phyloP scores from a whole-genome alignment of 64 coral and sea anemone genomes.

The Anthopleura sola region DNA sequence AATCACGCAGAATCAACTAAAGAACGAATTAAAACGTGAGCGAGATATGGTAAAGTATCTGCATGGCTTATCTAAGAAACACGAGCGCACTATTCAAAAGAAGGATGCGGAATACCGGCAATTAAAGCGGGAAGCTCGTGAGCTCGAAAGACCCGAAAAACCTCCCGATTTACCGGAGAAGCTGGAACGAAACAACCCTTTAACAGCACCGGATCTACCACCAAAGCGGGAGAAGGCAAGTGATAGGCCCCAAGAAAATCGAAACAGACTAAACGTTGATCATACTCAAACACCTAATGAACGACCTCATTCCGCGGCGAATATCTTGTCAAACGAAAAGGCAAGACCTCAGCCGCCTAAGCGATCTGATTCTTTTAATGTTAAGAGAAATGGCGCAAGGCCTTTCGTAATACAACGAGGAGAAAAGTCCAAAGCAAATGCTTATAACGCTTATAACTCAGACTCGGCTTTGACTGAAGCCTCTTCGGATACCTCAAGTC shows the following conservation, averaged over 20 bases:
- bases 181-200: not conserved
- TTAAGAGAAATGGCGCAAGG: conserved; percentile 53
- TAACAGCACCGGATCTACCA: not conserved
- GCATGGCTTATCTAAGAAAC: conserved; percentile 82
- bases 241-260: conserved; percentile 7
- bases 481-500: not conserved
- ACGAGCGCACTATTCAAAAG: conserved; percentile 86
- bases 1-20: conserved; percentile 85
- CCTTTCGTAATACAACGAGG: conserved; percentile 16
- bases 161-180: conserved; percentile 6
- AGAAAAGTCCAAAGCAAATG: not conserved
- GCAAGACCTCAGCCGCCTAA: conserved; percentile 75
- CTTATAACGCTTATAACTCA: conserved; percentile 25
- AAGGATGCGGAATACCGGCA: conserved; percentile 80
- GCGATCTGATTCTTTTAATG: conserved; percentile 80
- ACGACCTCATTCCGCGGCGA: not conserved
- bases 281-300: not conserved
- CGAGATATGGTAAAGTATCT: conserved; percentile 85
- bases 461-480: conserved; percentile 21
- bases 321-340: not conserved
- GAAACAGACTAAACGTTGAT: conserved; percentile 5
- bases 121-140: conserved; percentile 58
- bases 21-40: conserved; percentile 79
- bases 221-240: not conserved
- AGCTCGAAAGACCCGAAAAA: conserved; percentile 38